phyloP scores from a whole-genome alignment of 2,113 vertebrate species.

The Ameiurus melas region DNA sequence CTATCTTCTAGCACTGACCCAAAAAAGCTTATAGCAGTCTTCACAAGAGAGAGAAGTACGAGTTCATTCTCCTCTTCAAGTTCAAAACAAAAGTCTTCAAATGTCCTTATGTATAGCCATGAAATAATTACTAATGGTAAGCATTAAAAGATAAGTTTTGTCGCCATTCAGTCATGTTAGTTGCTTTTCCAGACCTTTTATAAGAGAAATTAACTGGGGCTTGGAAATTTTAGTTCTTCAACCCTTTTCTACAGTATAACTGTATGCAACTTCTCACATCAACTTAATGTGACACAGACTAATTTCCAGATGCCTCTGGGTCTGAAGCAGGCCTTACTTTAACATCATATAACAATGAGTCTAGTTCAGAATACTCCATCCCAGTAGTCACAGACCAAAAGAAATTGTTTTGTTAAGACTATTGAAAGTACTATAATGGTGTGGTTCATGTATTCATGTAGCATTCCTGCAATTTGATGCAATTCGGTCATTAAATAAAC shows the following conservation, averaged over 20 bases:
- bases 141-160: not conserved
- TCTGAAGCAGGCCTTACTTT: not conserved
- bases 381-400: not conserved
- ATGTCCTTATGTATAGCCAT: not conserved
- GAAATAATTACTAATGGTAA: not conserved
- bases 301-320: not conserved
- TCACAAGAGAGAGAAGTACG: not conserved
- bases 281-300: not conserved
- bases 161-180: not conserved
- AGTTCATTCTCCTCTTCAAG: not conserved
- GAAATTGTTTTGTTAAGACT: not conserved
- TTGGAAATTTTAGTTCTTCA: not conserved
- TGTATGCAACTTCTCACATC: not conserved
- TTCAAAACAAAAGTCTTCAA: not conserved
- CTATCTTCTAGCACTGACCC: not conserved
- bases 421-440: not conserved
- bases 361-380: not conserved
- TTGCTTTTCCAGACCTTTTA: not conserved
- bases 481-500: not conserved
- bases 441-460: not conserved
- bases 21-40: not conserved
- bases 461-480: not conserved
- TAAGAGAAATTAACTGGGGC: not conserved
- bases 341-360: not conserved
- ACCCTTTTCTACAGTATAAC: not conserved